These are phyloP conservation scores for Heteractis magnifica DNA, from an alignment of 92 coral and sea anemone species.

Conservation along the genomic window DNA sequence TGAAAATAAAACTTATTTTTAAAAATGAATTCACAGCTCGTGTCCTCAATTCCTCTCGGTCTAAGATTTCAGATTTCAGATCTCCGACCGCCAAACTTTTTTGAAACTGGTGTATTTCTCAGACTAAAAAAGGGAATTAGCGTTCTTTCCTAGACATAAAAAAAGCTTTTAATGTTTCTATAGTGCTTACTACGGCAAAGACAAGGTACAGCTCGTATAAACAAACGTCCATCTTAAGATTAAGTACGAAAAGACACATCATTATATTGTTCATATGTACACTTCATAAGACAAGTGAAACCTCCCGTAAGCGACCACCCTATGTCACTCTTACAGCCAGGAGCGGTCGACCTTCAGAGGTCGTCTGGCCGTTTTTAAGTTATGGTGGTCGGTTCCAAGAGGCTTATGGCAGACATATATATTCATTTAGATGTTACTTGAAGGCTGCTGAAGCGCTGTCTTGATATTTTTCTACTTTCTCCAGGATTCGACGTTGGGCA, in stretches of 20 bases:
- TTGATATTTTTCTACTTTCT: constrained; percentile 18
- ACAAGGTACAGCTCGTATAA: no score
- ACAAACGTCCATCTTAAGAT: no score
- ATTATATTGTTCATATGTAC: neutral
- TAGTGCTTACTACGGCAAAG: no score
- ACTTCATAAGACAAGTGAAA: neutral
- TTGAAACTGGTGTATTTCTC: no score
- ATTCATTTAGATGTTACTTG: constrained; percentile 14
- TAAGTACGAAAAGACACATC: neutral
- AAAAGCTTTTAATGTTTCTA: no score
- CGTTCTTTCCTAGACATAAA: no score
- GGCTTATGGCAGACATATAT: neutral
- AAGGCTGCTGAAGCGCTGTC: constrained; percentile 54
- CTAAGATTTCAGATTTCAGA: no score
- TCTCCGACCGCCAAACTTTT: no score
- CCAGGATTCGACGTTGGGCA: constrained; percentile 34
- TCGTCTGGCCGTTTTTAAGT: neutral
- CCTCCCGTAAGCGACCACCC: neutral
- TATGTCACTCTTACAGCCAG: neutral
- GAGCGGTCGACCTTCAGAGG: neutral
- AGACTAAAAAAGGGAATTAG: no score
- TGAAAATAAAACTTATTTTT: no score
- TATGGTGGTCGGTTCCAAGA: neutral
- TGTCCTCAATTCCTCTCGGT: no score
- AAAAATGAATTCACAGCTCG: no score